Evolutionary conservation across 2,888 invertebrate genomes (phyloP).

Genomic region (Rhyacophila evoluta): DNA sequence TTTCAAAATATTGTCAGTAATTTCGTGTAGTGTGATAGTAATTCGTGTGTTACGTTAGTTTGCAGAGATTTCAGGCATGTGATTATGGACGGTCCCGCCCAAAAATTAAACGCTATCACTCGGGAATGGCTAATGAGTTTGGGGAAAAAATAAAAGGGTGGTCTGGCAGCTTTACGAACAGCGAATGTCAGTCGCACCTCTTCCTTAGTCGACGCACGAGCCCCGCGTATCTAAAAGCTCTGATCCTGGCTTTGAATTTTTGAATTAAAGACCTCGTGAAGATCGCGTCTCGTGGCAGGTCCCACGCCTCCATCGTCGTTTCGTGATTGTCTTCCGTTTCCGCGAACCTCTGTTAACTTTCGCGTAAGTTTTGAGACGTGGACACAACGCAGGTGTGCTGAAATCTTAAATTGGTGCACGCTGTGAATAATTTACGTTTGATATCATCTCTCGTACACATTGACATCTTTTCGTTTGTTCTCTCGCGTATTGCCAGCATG

Average conservation of each 20-base stretch:
- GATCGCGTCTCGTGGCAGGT: slow-evolving; percentile 32
- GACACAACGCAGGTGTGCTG: slow-evolving; percentile 2
- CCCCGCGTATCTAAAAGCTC: slow-evolving; percentile 1
- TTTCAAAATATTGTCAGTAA: too few relatives aligned
- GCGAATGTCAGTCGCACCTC: slow-evolving; percentile 26
- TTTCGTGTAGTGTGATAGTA: too few relatives aligned
- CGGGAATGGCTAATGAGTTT: neutral
- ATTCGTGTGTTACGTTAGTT: too few relatives aligned
- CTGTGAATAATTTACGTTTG: neutral
- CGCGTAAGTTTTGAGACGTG: slow-evolving; percentile 16
- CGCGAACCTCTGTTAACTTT: slow-evolving; percentile 57
- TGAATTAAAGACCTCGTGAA: neutral
- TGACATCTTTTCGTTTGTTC: neutral
- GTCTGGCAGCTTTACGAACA: neutral
- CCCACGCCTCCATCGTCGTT: slow-evolving; percentile 31
- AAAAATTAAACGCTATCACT: too few relatives aligned
- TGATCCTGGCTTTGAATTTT: neutral
- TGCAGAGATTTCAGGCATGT: too few relatives aligned
- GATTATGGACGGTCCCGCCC: too few relatives aligned
- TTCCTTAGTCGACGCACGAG: slow-evolving; percentile 21
- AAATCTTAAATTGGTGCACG: slow-evolving; percentile 18
- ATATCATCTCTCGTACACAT: neutral
- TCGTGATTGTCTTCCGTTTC: slow-evolving; percentile 60
- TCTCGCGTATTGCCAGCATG: neutral
- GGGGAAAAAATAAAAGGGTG: neutral